phyloP scores from a whole-genome alignment of 2,113 vertebrate species.

The Anarrhichthys ocellatus region DNA sequence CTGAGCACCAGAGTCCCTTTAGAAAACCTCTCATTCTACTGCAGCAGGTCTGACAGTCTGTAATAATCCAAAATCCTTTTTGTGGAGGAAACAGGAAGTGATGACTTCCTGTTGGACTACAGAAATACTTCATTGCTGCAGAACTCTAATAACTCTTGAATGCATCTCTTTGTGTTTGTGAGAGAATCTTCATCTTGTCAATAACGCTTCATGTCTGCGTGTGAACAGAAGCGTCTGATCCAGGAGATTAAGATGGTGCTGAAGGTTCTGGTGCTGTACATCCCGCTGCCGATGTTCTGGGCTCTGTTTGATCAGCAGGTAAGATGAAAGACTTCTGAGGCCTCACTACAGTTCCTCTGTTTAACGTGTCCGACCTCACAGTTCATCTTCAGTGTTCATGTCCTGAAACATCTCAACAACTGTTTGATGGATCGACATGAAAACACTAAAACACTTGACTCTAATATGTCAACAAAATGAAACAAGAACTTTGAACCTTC shows the following conservation, averaged over 20 bases:
- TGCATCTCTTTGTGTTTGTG: fast-evolving
- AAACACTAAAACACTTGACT: too few species aligned
- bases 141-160: not conserved
- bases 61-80: too few species aligned
- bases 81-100: too few species aligned
- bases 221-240: slow-evolving; percentile 89
- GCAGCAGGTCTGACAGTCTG: too few species aligned
- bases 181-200: not conserved
- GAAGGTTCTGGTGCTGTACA: slow-evolving; percentile 91
- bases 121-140: not conserved
- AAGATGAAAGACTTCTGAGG: not conserved
- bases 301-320: slow-evolving; percentile 99
- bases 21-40: too few species aligned
- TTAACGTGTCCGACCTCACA: too few species aligned
- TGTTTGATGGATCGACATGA: too few species aligned
- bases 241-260: slow-evolving; percentile 94
- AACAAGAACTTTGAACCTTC: too few species aligned
- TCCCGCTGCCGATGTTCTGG: slow-evolving; percentile 98
- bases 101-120: not conserved
- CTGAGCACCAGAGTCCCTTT: too few species aligned
- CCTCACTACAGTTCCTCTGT: not conserved
- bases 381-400: too few species aligned
- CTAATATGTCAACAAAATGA: too few species aligned
- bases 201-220: not conserved
- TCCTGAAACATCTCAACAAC: too few species aligned